Evolutionary conservation across 2,113 vertebrate genomes (phyloP), one percentile per base, ranked within the genome.

Genomic region (Bufo bufo): DNA sequence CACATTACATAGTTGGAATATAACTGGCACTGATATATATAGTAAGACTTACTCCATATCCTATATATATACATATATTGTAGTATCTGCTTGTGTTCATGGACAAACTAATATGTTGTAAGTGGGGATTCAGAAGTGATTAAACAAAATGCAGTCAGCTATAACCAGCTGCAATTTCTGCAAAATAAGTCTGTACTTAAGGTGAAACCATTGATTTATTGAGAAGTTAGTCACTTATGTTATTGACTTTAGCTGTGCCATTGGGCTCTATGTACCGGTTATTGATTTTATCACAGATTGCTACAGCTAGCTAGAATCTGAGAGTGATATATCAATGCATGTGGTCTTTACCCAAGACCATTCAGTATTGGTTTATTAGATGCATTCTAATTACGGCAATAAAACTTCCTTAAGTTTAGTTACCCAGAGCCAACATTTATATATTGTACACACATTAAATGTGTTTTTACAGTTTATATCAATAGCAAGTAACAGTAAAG

Each of bases 231-330:
- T 85, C 71, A 77, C 84, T 74, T 49, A 77, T 19, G 58, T 85
- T 77, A 85, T 85, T 75, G 84, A 85, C 71, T 77, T 58, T n/a
- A 85, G 56, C 72, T 85, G 49, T 23, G 72, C 56, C 45, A 85
- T 63, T 63, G 84, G 83, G 84, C 71, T 74, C 16, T 61, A 63
- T 85, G 72, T 45, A 77, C 43, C 12, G 50, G 17, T 47, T 77
- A 85, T 85, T 77, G 84, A 77, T 85, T 85, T 49, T 47, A 59
- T n/a, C 56, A 85, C 63, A 9, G 84, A 85, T 77, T 85, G 33
- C 43, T 61, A 77, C 84, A 77, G 52, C 84, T 77, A 54, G 72
- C 84, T 61, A 77, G 71, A 77, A 33, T 85, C 84, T 85, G 56
- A 77, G 23, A 45, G 12, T 77, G 71, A 61, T 75, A 56, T 77